Base-by-base conservation (phyloP, 2,888 invertebrate species). In the Callyntrura sp. region DNA sequence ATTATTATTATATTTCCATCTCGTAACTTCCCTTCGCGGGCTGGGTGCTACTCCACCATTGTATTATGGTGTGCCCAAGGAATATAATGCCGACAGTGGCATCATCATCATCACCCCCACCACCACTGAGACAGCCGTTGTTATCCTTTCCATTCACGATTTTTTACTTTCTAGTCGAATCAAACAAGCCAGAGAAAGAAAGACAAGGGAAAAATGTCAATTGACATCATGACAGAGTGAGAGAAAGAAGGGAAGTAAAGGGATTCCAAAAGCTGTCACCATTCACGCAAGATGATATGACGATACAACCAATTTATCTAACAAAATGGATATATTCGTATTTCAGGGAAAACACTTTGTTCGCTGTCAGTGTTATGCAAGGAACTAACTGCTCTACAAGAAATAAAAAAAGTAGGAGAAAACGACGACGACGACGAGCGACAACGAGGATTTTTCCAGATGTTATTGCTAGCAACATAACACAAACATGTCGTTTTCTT, bases 261-360 rank as follows among this genome's bases (percentile, higher is more conserved):
- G 65, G 70, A 85, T 84, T 84, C 55, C 70, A 25, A 48, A 83
- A 65, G 25, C 65, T 84, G 84, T 84, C 84, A 84, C 70, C 84
- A 55, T 84, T 84, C 70, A 70, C 17, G 23, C 6, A 25, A 55
- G 55, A 78, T 84, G 65, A 84, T 84, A 68, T 84, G 51, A 70
- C 55, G 73, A 85, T 73, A 85, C 73, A 85, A 85, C 85, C 85
- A 85, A 85, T 85, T 85, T 85, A 85, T 85, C 51, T 51, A 28
- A 51, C 20, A 76, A 35, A 9, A 9, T 8, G 48, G 8, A 43
- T 78, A 28, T 55, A 25, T 35, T 73, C 23, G 12, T 45, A 17
- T 79, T 48, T 28, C 25, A 14, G 48, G 51, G 55, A 28, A 78
- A 51, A 14, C 78, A 57, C 51, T 65, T 82, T 82, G 48, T 62